Base-by-base conservation (phyloP, 2,797 vertebrate species). In the Tenualosa ilisha region DNA sequence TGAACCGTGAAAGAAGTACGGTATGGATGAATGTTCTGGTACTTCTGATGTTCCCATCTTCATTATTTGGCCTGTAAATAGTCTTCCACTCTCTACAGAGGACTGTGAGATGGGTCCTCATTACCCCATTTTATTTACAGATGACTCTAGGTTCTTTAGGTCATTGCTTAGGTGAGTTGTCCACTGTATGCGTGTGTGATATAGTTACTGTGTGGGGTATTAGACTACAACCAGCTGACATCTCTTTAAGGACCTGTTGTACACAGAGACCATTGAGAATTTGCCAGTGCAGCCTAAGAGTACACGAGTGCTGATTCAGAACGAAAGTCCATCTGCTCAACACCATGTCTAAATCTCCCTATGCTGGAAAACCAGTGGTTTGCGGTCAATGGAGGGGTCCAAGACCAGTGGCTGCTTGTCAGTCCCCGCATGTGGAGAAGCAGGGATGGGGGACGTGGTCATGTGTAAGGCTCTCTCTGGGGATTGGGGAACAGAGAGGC, bases 381-480 rank as follows among this genome's bases (percentile, higher is more conserved):
- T 46, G 68, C 15, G 68, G 40, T 75, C 68, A 31, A 75, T 75
- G 37, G 31, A 75, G 37, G 31, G 68, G 68, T 5, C 17, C 31
- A 8, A 31, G 68, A 31, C 26, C 31, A 2, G 40, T 13, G 26
- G 68, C 15, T 37, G 68, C 37, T 15, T 75, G 31, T 75, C 68
- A 75, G 68, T 2, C 68, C 37, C 26, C 26, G 12, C 46, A 31
- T 31, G 17, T 37, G 15, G 68, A 75, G 68, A 12, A 40, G 68
- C 68, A 40, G 68, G 68, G 24, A 37, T 75, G 68, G 31, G 61
- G n/a, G 63, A 24, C n/a, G 94, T 95, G 95, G 95, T 97, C 95
- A 95, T 96, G 96, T 96, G 96, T 96, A 97, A 96, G 93, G 94
- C 89, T 95, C 94, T 94, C 94, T 91, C 93, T 91, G 94, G 97